Base-by-base conservation (phyloP, 1,140 invertebrate species). In the Drosophila subobscura region DNA sequence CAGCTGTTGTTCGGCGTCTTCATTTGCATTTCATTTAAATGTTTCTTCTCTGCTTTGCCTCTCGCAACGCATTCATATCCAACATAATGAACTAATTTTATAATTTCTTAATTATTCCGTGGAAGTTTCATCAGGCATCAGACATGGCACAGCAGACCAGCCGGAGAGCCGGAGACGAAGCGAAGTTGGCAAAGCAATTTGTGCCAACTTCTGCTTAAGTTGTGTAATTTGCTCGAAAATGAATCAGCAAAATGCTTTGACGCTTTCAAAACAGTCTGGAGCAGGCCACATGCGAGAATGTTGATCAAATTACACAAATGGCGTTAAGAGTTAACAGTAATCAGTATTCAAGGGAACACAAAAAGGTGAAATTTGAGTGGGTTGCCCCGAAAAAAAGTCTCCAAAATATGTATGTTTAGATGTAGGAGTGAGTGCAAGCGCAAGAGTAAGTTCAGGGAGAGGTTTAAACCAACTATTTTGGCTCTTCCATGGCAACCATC, bases 91-190 rank as follows among this genome's bases (percentile, higher is more conserved):
- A 77, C 75, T 81, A 53, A 84, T 85, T 81, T 74, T 70, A 81
- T 88, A 85, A 88, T 85, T 81, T 74, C 73, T 86, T 88, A 85
- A 88, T 88, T 85, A 86, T 85, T 83, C 79, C 58, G 54, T 71
- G 73, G 47, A 77, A 81, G 79, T 83, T 65, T 78, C 58, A 65
- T 72, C 77, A 80, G 52, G 33, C 33, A 68, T 33, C 29, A 10
- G 29, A 54, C 49, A 23, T 23, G 61, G 47, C 53, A 72, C 68
- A 71, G 37, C 12, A 66, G 27, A 55, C 7, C 42, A 44, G 44
- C 40, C 42, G 14, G 23, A 67, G 61, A 8, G 14, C 29, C 29
- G 10, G 27, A 33, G 40, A 20, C 16, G 46, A 20, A 14, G 22
- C 10, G 27, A 49, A 55, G 50, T 68, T 68, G 65, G 65, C 63